Base-by-base conservation (phyloP, 2,797 vertebrate species). In the Philypnodon macrostomus region DNA sequence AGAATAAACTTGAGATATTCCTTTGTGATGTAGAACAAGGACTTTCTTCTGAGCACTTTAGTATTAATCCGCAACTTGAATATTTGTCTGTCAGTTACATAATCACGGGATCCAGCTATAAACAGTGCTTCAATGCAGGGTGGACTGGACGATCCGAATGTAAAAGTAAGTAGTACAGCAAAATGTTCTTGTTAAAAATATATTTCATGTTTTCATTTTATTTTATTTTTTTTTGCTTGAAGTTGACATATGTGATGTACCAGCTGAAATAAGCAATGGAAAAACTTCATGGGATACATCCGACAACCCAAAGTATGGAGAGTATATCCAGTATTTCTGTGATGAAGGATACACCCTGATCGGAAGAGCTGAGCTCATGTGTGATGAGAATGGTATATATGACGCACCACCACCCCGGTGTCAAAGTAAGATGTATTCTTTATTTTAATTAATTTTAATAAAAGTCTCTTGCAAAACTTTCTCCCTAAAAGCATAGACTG, bases 401-500 rank as follows among this genome's bases (percentile, higher is more conserved):
- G 13, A 42, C 17, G 19, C 30, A 11, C 0, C 0, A 15, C 69
- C 65, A 37, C 89, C 89, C n/a, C 0, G 21, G 27, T 91, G 89
- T 47, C 4, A 38, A 68, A 65, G 88, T 90, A 36, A 71, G 82
- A 13, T 1, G 17, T 12, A 29, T 9, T 7, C 24, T 33, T 33
- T 2, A 4, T 30, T 33, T 30, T 30, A 10, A 9, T 30, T 30
- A 30, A 10, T 7, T 30, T 9, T 30, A 23, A 23, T 3, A 23
- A 23, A 23, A 3, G 21, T 23, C 21, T 23, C 11, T 30, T 7
- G 27, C 27, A 30, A 30, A 30, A 30, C 21, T 23, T 23, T 23
- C 21, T 23, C 21, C 6, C 19, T 21, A 7, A 6, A 21, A 23
- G 8, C n/a, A 14, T 4, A 24, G 9, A 21, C 1, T 24, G 7